Conservation (phyloP, 2,888 invertebrate genomes). For the Eupithecia subfuscata region DNA sequence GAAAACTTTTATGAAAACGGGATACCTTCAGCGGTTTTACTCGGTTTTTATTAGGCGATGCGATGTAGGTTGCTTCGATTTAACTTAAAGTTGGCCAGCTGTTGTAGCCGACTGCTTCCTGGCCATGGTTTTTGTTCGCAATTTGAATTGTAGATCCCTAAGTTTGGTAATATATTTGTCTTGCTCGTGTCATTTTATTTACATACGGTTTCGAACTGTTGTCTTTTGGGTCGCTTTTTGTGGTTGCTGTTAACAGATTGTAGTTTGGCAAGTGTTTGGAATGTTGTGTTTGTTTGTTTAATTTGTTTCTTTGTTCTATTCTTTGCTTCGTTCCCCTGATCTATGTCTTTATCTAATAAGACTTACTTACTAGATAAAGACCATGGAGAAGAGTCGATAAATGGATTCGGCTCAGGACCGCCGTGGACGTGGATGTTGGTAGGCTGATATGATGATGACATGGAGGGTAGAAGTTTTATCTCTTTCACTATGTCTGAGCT, state of each 20-base stretch:
- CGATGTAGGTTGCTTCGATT: constrained; percentile 4
- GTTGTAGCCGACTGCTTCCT: constrained; percentile 21
- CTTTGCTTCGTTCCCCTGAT: constrained; percentile 20
- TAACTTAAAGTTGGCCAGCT: constrained; percentile 29
- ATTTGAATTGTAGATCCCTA: constrained; percentile 60
- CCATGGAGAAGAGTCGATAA: background rate
- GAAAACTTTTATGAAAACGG: constrained; percentile 12
- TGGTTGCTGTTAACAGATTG: constrained; percentile 41
- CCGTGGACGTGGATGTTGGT: too few relatives aligned
- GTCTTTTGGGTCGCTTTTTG: constrained; percentile 45
- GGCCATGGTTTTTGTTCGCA: constrained; percentile 52
- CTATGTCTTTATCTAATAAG: background rate
- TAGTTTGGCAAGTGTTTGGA: constrained; percentile 33
- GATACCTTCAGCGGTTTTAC: constrained; percentile 6
- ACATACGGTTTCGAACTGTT: constrained; percentile 47
- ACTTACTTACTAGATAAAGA: background rate
- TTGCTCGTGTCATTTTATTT: constrained; percentile 52
- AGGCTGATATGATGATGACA: background rate
- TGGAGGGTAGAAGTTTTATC: background rate
- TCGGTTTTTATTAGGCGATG: background rate
- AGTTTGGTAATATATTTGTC: constrained; percentile 59
- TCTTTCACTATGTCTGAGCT: background rate
- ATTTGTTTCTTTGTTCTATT: constrained; percentile 22
- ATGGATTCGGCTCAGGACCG: background rate
- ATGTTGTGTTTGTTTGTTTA: constrained; percentile 33